phyloP scores from a whole-genome alignment of 2,888 invertebrate species.

The Caenorhabditis panamensis region DNA sequence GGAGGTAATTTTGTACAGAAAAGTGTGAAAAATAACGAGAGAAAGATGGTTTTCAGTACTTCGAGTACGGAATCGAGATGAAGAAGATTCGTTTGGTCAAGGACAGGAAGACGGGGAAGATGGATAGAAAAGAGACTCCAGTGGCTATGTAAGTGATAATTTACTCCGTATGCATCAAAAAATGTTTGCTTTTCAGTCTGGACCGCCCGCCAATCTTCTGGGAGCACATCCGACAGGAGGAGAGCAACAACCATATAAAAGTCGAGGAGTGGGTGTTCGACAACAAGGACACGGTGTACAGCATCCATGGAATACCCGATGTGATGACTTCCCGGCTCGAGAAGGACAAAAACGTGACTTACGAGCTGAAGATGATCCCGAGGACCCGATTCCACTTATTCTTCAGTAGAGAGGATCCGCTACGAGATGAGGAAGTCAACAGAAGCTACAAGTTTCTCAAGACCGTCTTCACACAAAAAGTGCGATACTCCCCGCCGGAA shows the following conservation, averaged over 20 bases:
- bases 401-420: slow-evolving; percentile 44
- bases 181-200: slow-evolving; percentile 19
- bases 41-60: slow-evolving; percentile 11
- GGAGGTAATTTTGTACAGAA: slow-evolving; percentile 1
- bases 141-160: slow-evolving; percentile 21
- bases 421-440: slow-evolving; percentile 29
- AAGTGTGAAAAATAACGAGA: not conserved
- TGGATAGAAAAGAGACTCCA: not conserved
- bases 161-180: not conserved
- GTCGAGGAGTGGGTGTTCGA: slow-evolving; percentile 40
- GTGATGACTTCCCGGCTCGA: not conserved
- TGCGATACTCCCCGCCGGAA: slow-evolving; percentile 32
- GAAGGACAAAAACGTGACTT: not conserved
- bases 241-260: not conserved
- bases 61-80: slow-evolving; percentile 40
- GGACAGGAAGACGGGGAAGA: not conserved
- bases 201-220: slow-evolving; percentile 28
- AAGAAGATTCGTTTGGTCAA: not conserved
- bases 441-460: slow-evolving; percentile 47
- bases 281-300: slow-evolving; percentile 33
- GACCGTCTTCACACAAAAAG: slow-evolving; percentile 50
- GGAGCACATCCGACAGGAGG: slow-evolving; percentile 20
- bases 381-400: not conserved
- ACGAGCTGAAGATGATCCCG: not conserved
- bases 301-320: not conserved